Conservation (phyloP, 1,140 invertebrate species). For the Hyles euphorbiae region DNA sequence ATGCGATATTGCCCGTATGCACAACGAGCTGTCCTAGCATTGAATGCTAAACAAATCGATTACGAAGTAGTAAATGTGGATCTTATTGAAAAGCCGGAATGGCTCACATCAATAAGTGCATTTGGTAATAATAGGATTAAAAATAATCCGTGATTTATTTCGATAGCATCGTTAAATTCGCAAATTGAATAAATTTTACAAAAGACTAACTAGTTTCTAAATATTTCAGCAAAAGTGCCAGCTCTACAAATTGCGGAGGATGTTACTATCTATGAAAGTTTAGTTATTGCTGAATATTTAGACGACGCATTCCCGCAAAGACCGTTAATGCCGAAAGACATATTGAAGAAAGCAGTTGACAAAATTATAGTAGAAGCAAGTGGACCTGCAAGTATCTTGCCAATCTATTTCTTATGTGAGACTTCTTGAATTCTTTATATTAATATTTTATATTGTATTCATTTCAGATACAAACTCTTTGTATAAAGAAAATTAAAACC, state of each 20-base stretch:
- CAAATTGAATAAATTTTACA: not conserved
- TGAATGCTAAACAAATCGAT: conserved; percentile 90
- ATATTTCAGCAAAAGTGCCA: conserved; percentile 83
- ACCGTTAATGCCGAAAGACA: conserved; percentile 82
- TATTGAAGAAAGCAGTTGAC: conserved; percentile 86
- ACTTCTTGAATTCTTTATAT: too few species aligned
- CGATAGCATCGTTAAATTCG: conserved; percentile 5
- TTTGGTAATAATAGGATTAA: conserved; percentile 62
- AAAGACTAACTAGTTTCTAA: too few species aligned
- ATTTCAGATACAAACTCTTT: conserved; percentile 42
- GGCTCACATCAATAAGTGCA: conserved; percentile 83
- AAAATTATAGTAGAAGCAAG: conserved; percentile 86
- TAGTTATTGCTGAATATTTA: conserved; percentile 89
- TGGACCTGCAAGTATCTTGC: conserved; percentile 50
- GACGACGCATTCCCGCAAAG: conserved; percentile 86
- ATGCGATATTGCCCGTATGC: conserved; percentile 93
- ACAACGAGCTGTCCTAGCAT: conserved; percentile 87
- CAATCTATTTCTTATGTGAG: not conserved
- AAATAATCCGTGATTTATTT: too few species aligned
- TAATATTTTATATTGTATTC: not conserved
- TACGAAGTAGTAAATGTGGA: conserved; percentile 91
- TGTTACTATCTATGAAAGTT: conserved; percentile 84
- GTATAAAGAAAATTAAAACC: conserved; percentile 35
- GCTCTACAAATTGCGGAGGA: conserved; percentile 83
- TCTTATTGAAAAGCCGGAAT: conserved; percentile 89